phyloP scores from a whole-genome alignment of 2,113 vertebrate genomes.

The Macquaria ambigua region DNA sequence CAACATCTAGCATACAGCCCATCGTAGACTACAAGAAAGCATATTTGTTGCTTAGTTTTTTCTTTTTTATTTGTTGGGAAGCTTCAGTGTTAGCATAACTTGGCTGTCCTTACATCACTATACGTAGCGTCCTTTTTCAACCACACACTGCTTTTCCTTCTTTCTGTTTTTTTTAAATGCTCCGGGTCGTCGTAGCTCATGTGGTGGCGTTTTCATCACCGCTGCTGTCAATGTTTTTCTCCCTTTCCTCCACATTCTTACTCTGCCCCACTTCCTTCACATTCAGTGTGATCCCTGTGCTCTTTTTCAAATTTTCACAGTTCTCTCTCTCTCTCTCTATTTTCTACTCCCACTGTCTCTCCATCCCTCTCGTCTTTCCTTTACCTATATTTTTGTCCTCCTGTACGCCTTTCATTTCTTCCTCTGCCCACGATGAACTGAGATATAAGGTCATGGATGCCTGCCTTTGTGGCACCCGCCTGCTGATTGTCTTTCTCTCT shows the following conservation, averaged over 20 bases:
- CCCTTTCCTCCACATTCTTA: slow-evolving; percentile 46
- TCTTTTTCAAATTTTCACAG: slow-evolving; percentile 35
- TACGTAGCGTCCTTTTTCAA: not conserved
- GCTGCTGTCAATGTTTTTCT: slow-evolving; percentile 18
- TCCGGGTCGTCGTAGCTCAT: slow-evolving; percentile 3
- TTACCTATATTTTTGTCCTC: slow-evolving; percentile 62
- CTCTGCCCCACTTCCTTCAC: slow-evolving; percentile 49
- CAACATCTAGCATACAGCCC: not conserved
- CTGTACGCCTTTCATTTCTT: slow-evolving; percentile 67
- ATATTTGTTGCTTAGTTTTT: not conserved
- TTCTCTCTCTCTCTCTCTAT: slow-evolving; percentile 31
- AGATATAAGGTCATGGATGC: slow-evolving; percentile 88
- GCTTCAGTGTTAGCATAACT: not conserved
- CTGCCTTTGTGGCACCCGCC: slow-evolving; percentile 86
- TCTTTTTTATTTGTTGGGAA: not conserved
- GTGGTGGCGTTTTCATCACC: not conserved
- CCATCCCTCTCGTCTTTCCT: slow-evolving; percentile 40
- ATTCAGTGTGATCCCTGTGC: slow-evolving; percentile 37
- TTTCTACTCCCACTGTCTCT: slow-evolving; percentile 12
- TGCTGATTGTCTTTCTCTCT: slow-evolving; percentile 91
- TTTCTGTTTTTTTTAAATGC: not conserved
- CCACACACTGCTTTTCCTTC: not conserved
- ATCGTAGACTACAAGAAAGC: not conserved
- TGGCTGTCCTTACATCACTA: not conserved
- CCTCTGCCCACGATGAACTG: slow-evolving; percentile 65